These are phyloP conservation scores for Amorpha juglandis DNA, from an alignment of 2,888 invertebrate genomes.

Conservation along the genomic window DNA sequence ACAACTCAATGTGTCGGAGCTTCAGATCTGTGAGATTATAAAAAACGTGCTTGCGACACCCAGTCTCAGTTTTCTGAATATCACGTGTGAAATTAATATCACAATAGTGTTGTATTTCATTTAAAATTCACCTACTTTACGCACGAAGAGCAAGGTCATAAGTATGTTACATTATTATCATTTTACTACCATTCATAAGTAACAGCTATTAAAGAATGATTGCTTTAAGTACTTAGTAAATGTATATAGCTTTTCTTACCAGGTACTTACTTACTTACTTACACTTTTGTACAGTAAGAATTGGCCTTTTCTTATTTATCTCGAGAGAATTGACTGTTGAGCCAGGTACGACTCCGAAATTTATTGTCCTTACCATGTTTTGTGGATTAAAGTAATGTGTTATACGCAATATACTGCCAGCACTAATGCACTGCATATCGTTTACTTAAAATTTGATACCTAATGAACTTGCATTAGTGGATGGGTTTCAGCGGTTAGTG, in stretches of 20 bases:
- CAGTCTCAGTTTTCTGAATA: slow-evolving; percentile 43
- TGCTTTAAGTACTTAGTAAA: no score
- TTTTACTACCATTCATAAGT: slow-evolving; percentile 8
- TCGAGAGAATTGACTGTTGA: no score
- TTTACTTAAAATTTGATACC: slow-evolving; percentile 33
- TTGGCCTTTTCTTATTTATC: no score
- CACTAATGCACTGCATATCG: not conserved
- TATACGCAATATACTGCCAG: not conserved
- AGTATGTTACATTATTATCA: not conserved
- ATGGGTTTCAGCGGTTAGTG: slow-evolving; percentile 35
- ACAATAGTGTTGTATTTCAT: slow-evolving; percentile 40
- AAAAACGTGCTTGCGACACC: slow-evolving; percentile 42
- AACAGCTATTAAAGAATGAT: not conserved
- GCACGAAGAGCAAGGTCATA: slow-evolving; percentile 50
- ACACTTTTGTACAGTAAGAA: no score
- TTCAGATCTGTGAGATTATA: slow-evolving; percentile 34
- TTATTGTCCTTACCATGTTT: not conserved
- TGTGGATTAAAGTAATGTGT: not conserved
- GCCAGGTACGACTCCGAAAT: not conserved
- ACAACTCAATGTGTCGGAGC: slow-evolving; percentile 16
- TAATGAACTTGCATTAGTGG: slow-evolving; percentile 45
- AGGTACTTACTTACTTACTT: no score
- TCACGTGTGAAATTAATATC: slow-evolving; percentile 49
- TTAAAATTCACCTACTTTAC: slow-evolving; percentile 45
- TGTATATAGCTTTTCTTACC: no score